These are phyloP conservation scores for Philereme transversata DNA, from an alignment of 2,888 invertebrate genomes.

Conservation along the genomic window DNA sequence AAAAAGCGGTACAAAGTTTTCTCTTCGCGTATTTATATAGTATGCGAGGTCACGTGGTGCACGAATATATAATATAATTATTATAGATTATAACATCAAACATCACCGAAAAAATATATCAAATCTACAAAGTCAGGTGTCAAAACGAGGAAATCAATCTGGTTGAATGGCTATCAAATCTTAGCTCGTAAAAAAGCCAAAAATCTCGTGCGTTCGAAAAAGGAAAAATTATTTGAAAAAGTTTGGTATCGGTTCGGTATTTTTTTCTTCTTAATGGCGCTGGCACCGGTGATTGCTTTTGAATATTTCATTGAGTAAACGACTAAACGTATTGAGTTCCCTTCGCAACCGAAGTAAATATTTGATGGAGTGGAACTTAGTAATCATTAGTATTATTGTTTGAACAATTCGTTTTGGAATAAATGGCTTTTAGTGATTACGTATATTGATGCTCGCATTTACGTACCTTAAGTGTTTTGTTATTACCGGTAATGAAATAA, in stretches of 20 bases:
- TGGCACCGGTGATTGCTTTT: conserved; percentile 61
- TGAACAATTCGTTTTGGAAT: conserved; percentile 37
- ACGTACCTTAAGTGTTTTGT: not conserved
- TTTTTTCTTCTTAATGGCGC: conserved; percentile 44
- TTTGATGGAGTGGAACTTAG: conserved; percentile 47
- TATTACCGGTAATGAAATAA: no score
- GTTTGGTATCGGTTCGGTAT: conserved; percentile 47
- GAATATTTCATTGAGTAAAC: conserved; percentile 56
- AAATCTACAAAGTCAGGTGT: no score
- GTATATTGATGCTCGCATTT: conserved; percentile 5
- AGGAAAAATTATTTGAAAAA: conserved; percentile 57
- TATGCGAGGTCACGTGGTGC: no score
- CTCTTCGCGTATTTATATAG: no score
- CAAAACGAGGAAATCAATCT: conserved; percentile 13
- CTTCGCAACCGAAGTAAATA: conserved; percentile 52
- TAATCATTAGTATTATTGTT: conserved; percentile 54
- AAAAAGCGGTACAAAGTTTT: no score
- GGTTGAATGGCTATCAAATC: conserved; percentile 24
- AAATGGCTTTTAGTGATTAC: conserved; percentile 30
- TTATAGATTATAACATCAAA: no score
- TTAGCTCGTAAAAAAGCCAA: conserved; percentile 29
- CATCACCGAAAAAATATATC: no score
- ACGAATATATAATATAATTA: no score
- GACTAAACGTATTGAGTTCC: conserved; percentile 56
- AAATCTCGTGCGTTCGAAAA: conserved; percentile 48